Evolutionary conservation across 2,113 vertebrate species (phyloP), one percentile per base, ranked within the genome.

Genomic region (Equus przewalskii): DNA sequence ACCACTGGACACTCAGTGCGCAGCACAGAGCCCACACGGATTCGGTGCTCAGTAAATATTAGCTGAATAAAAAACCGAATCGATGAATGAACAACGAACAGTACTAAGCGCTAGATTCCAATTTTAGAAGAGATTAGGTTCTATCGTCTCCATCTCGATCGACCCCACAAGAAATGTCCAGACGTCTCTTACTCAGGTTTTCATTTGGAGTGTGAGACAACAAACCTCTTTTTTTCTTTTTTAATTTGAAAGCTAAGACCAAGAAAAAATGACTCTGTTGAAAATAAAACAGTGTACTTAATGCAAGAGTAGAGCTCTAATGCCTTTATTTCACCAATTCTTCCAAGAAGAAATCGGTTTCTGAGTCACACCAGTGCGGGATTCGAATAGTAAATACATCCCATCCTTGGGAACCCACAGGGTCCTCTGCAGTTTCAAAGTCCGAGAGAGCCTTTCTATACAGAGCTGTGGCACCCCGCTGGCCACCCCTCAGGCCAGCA

Each of bases 181-280:
- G 49, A 54, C 6, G 7, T 3, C 79, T 76, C 56, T 69, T 22
- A 76, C 30, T 88, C 65, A 76, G 13, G 8, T 56, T 94, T 92
- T 54, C 13, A 60, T 30, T 54, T 65, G 33, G 56, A 82, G 44
- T 19, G 18, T 21, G 65, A 93, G 18, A 62, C 6, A 41, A 85
- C 28, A 65, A 62, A 30, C 10, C 4, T 26, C 5, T 49, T 60
- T 44, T 51, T 4, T 4, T 60, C 62, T 56, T 75, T 64, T 36
- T 16, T 0, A 89, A 60, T 65, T 65, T 96, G 26, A 81, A 98
- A 72, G 84, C 65, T 62, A 28, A 91, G 72, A 76, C 36, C 70
- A 89, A 85, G 44, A 24, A 28, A 12, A 76, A 75, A 84, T 49
- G n/a, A 36, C 4, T 76, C 10, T 36, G 36, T 44, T 62, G 26